phyloP scores from a whole-genome alignment of 2,888 invertebrate species.

The Helicoverpa assulta region DNA sequence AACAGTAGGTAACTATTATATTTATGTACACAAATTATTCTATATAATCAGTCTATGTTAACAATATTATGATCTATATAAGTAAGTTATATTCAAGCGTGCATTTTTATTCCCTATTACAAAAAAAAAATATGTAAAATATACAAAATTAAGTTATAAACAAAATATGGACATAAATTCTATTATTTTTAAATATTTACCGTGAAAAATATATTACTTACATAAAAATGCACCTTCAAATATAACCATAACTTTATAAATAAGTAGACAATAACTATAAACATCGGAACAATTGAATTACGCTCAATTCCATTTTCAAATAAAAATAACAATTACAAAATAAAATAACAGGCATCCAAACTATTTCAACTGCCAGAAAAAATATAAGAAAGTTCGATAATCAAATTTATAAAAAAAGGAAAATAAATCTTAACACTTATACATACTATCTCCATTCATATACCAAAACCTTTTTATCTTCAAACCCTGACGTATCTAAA shows the following conservation, averaged over 20 bases:
- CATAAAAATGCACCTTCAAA: slow-evolving; percentile 35
- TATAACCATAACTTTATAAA: slow-evolving; percentile 37
- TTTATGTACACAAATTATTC: slow-evolving; percentile 70
- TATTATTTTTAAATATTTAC: neutral
- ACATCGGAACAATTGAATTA: slow-evolving; percentile 45
- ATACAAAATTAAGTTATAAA: neutral
- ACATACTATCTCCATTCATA: slow-evolving; percentile 6
- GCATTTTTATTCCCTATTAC: slow-evolving; percentile 32
- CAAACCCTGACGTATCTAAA: slow-evolving; percentile 68
- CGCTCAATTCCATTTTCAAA: slow-evolving; percentile 31
- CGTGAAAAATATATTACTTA: neutral
- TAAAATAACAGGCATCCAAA: neutral
- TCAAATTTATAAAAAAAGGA: too few species aligned
- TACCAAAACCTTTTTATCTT: slow-evolving; percentile 58
- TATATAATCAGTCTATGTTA: slow-evolving; percentile 86
- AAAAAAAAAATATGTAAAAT: neutral
- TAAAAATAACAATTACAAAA: neutral
- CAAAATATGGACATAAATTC: neutral
- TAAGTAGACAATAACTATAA: slow-evolving; percentile 53
- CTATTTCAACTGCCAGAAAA: neutral
- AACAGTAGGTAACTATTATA: slow-evolving; percentile 59
- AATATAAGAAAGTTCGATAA: too few species aligned
- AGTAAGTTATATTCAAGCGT: slow-evolving; percentile 26
- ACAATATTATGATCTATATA: slow-evolving; percentile 67
- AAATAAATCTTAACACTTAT: too few species aligned